These are phyloP conservation scores for Dasypolia templi DNA, from an alignment of 2,888 invertebrate genomes.

Conservation along the genomic window DNA sequence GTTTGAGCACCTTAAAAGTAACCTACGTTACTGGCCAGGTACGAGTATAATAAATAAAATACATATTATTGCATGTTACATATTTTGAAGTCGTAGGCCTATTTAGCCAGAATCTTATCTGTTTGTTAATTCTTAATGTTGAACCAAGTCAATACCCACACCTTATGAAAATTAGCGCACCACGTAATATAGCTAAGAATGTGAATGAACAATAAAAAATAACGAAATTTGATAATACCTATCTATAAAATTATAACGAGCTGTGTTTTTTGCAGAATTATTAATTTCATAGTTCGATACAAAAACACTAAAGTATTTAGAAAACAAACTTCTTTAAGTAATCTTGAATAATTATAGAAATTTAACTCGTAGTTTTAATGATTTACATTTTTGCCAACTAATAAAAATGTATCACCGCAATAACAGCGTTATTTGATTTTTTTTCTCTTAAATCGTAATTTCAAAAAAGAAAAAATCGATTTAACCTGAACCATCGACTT, in stretches of 20 bases:
- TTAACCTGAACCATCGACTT: slow-evolving; percentile 51
- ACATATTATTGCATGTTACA: too few relatives aligned
- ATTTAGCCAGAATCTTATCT: background rate
- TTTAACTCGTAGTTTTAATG: slow-evolving; percentile 37
- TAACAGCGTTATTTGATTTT: slow-evolving; percentile 50
- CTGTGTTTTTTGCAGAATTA: slow-evolving; percentile 28
- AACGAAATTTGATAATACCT: background rate
- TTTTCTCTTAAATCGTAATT: slow-evolving; percentile 38
- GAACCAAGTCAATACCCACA: background rate
- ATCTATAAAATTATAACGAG: background rate
- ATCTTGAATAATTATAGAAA: slow-evolving; percentile 57
- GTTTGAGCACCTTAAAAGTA: too few relatives aligned
- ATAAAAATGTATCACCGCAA: slow-evolving; percentile 45
- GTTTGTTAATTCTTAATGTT: background rate
- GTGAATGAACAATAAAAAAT: background rate
- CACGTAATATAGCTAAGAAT: background rate
- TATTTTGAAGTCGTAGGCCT: background rate
- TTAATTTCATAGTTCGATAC: slow-evolving; percentile 17
- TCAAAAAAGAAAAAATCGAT: slow-evolving; percentile 14
- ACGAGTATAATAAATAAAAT: too few relatives aligned
- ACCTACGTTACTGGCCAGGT: too few relatives aligned
- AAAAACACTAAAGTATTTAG: slow-evolving; percentile 38
- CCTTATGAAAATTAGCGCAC: background rate
- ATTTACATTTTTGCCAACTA: slow-evolving; percentile 49
- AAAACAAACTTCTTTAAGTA: slow-evolving; percentile 24